Conservation (phyloP, 2,888 invertebrate genomes). For the Bhutanitis thaidina region DNA sequence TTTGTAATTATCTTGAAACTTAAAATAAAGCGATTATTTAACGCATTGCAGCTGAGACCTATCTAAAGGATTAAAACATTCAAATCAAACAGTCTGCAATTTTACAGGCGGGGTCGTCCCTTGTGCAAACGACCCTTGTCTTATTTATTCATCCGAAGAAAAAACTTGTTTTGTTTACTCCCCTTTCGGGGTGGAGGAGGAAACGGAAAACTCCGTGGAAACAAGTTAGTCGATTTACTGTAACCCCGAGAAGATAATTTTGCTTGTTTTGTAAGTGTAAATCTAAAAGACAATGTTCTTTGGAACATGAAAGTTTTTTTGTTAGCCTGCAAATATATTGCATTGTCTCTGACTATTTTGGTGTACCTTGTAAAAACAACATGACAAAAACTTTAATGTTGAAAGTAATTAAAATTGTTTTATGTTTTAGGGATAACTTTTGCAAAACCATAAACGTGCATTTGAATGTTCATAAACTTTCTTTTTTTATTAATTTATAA, state of each 20-base stretch:
- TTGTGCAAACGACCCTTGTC: slow-evolving; percentile 58
- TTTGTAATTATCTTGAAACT: too few relatives aligned
- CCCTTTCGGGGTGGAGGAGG: slow-evolving; percentile 41
- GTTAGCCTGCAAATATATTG: neutral
- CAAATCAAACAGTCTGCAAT: slow-evolving; percentile 71
- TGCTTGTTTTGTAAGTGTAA: slow-evolving; percentile 55
- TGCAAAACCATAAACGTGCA: too few relatives aligned
- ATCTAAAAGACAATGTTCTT: slow-evolving; percentile 28
- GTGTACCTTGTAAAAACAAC: too few relatives aligned
- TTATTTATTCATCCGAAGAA: slow-evolving; percentile 77
- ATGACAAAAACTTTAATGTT: too few relatives aligned
- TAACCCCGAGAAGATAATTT: slow-evolving; percentile 49
- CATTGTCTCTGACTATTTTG: neutral
- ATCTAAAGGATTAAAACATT: slow-evolving; percentile 76
- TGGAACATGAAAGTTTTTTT: neutral
- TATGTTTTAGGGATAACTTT: too few relatives aligned
- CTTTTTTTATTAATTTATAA: too few relatives aligned
- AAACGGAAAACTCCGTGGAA: slow-evolving; percentile 43
- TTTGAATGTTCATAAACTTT: too few relatives aligned
- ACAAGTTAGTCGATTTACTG: slow-evolving; percentile 56
- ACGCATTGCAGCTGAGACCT: slow-evolving; percentile 44
- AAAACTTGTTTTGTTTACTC: slow-evolving; percentile 77
- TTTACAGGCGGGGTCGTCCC: slow-evolving; percentile 59
- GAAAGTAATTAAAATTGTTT: too few relatives aligned
- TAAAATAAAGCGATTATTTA: slow-evolving; percentile 26